These are phyloP conservation scores for Podabrus alpinus DNA, from an alignment of 2,888 invertebrate species.

Conservation along the genomic window DNA sequence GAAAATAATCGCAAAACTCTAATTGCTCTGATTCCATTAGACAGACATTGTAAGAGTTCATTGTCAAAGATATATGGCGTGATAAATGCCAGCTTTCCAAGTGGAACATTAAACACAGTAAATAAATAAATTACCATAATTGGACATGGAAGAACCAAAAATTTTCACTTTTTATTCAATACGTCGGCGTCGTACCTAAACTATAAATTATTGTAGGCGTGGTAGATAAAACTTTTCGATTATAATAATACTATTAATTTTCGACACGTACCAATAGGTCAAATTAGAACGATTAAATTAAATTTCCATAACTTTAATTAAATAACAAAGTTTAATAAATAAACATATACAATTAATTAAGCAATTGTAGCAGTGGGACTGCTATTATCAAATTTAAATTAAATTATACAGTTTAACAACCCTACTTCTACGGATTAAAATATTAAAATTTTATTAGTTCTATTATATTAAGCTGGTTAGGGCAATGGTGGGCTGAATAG, in stretches of 20 bases:
- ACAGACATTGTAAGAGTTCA: too few relatives aligned
- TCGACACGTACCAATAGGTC: neutral
- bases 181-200: neutral
- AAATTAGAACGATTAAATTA: neutral
- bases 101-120: too few relatives aligned
- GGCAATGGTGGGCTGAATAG: neutral
- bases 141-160: neutral
- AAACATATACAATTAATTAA: neutral
- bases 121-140: neutral
- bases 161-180: neutral
- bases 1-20: too few relatives aligned
- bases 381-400: neutral
- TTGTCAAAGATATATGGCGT: too few relatives aligned
- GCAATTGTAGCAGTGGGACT: neutral
- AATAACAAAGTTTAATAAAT: neutral
- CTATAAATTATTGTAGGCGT: neutral
- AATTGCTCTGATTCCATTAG: too few relatives aligned
- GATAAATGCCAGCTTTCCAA: too few relatives aligned
- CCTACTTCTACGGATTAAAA: neutral
- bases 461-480: neutral
- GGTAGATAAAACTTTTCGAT: neutral
- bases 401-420: neutral
- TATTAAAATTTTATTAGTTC: neutral
- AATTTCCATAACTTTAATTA: neutral
- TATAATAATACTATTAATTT: neutral